Evolutionary conservation across 2,888 invertebrate genomes (phyloP).

Genomic region (Agrotis segetum): DNA sequence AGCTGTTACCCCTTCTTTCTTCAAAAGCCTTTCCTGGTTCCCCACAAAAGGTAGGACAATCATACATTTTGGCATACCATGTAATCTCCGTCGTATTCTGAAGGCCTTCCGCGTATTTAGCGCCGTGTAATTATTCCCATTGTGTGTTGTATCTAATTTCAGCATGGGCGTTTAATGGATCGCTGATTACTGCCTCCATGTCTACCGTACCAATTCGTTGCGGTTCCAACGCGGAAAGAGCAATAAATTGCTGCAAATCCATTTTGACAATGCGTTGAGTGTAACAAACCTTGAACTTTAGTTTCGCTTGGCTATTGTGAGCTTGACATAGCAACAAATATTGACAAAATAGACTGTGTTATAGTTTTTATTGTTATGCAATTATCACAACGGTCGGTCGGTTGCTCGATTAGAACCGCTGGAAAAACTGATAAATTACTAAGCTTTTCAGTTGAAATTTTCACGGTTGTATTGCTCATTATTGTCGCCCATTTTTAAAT

Average conservation of each 20-base stretch:
- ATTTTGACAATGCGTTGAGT: conserved; percentile 71
- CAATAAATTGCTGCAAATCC: conserved; percentile 72
- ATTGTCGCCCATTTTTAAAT: conserved; percentile 61
- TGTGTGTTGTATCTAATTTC: conserved; percentile 78
- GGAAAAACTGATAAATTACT: background rate
- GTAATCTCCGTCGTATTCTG: conserved; percentile 67
- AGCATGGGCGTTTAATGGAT: conserved; percentile 83
- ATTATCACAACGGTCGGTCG: background rate
- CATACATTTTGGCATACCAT: conserved; percentile 67
- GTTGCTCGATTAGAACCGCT: conserved; percentile 18
- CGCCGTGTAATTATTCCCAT: conserved; percentile 74
- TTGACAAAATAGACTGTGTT: conserved; percentile 21
- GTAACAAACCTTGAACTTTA: conserved; percentile 80
- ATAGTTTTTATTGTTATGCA: conserved; percentile 13
- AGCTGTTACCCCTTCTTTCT: background rate
- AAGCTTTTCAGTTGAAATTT: conserved; percentile 31
- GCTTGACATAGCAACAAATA: conserved; percentile 55
- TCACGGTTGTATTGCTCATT: conserved; percentile 50
- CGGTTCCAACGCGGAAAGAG: conserved; percentile 78
- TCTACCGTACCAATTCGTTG: conserved; percentile 74
- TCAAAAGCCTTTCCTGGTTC: background rate
- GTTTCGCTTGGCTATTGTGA: conserved; percentile 66
- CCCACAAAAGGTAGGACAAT: conserved; percentile 62
- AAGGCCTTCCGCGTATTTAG: conserved; percentile 74
- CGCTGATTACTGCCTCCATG: conserved; percentile 72